Evolutionary conservation across 2,113 vertebrate species (phyloP), one percentile per base, ranked within the genome.

Genomic region (Dicrurus megarhynchus): DNA sequence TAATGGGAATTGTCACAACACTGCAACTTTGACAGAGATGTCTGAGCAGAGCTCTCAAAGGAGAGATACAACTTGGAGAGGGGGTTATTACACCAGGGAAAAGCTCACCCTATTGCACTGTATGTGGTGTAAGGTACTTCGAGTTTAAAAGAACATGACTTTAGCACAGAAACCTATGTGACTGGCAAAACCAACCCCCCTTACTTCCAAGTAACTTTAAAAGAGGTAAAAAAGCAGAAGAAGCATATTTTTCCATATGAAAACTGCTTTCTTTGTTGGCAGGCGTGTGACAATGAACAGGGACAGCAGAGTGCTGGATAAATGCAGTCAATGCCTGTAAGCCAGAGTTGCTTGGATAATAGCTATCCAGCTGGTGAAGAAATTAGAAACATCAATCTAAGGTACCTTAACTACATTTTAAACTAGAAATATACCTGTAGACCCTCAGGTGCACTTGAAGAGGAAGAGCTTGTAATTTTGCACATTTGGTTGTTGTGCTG

Each of bases 311-410:
- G 7, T 5, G 9, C 56, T 81, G 80, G 27, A 78, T 74, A 75
- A 90, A 71, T 42, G 47, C 56, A 78, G 42, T 42, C 47, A 75
- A 22, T 73, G 67, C 82, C 87, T 61, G 28, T 49, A 78, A 95
- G 81, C 69, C 78, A 91, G 21, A 30, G 70, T 32, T 20, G 1
- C 59, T 63, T 46, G 59, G 50, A 27, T 84, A 80, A 61, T 35
- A 73, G 47, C 64, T 85, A 74, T 33, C 67, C 82, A 73, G 63
- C 65, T 74, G 81, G 50, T 75, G 30, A 67, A 89, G 73, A 84
- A 92, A 96, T 55, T 47, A 92, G 61, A 65, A 86, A 24, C 78
- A 56, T 84, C 65, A 74, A 61, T 95, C 79, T 67, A 77, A 93
- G 24, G 47, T 9, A 78, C 18, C 60, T 78, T 89, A 93, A 81